Base-by-base conservation (phyloP, 2,113 vertebrate genomes). In the Oryzias curvinotus region DNA sequence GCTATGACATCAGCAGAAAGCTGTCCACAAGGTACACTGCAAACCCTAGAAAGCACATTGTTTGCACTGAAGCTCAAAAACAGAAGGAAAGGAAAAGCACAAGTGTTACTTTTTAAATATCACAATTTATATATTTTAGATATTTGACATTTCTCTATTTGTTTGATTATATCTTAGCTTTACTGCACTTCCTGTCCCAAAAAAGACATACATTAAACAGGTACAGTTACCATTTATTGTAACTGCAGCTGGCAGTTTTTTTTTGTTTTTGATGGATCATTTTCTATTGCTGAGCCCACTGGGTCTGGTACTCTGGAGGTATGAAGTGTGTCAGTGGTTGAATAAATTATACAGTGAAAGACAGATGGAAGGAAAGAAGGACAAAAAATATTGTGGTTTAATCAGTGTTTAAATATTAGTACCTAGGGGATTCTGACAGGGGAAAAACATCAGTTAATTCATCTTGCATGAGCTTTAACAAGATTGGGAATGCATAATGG, bases 1-100 rank as follows among this genome's bases (percentile, higher is more conserved):
- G 77, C 54, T 47, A 77, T 77, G 25, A 62, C 67, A 77, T 87
- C 80, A 82, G 83, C 83, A 72, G 71, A 82, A 85, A 30, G 63
- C 58, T 73, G 60, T 73, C 78, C 78, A 76, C 70, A 53, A 85
- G 76, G 74, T 85, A 58, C 51, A 41, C n/a, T 19, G 52, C 6
- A 68, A 68, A 55, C 71, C 67, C 43, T 63, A 65, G 47, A 61
- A 64, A 77, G 55, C 47, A 69, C 8, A 68, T 59, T 69, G 76
- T 62, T 75, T 78, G 79, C 76, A 82, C 64, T 81, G 53, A 23
- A 61, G 66, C n/a, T 55, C 64, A 77, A 75, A 66, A 57, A 70
- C 65, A 78, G 65, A 62, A 52, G 59, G 43, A 17, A 47, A 54
- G 7, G 13, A 7, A 47, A 53, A 43, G 16, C 4, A 57, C 16